Percentiles rank a stretch among this genome's conserved stretches.
Conservation (phyloP, 2,888 invertebrate species). For the Eucera pruinosa region DNA sequence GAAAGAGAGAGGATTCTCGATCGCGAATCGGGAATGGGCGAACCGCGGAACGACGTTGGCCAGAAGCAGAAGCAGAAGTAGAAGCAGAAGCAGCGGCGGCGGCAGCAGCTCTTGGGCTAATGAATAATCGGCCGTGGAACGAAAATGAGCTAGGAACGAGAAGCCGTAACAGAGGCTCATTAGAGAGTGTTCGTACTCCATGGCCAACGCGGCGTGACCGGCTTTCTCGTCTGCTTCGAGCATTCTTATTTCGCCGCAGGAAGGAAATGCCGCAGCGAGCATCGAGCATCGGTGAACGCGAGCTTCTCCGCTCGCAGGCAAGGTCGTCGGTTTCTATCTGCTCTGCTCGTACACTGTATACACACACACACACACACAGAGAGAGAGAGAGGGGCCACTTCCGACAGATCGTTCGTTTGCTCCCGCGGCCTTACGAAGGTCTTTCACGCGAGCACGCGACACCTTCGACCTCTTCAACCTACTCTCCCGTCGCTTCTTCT, state of each 20-base stretch:
- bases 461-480: constrained; percentile 15
- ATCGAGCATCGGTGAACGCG: too few relatives aligned
- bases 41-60: constrained; percentile 2
- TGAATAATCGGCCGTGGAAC: constrained; percentile 77
- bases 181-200: constrained; percentile 84
- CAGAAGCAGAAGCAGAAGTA: too few relatives aligned
- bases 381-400: constrained; percentile 7
- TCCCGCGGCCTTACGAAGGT: constrained; percentile 56
- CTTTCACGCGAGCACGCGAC: constrained; percentile 37
- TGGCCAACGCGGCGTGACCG: constrained; percentile 83
- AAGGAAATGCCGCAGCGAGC: constrained; percentile 80
- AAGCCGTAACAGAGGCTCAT: constrained; percentile 81
- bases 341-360: not conserved
- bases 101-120: constrained; percentile 59
- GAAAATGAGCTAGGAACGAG: constrained; percentile 66
- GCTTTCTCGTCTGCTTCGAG: constrained; percentile 82
- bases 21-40: constrained; percentile 34
- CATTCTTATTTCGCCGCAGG: constrained; percentile 77
- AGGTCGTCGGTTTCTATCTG: constrained; percentile 78
- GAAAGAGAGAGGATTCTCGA: constrained; percentile 57
- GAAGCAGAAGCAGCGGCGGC: too few relatives aligned
- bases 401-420: constrained; percentile 39
- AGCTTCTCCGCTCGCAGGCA: constrained; percentile 78
- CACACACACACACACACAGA: not conserved
- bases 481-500: not conserved